These are phyloP conservation scores for Drosophila setosimentum DNA, from an alignment of 2,888 invertebrate genomes.

Conservation along the genomic window DNA sequence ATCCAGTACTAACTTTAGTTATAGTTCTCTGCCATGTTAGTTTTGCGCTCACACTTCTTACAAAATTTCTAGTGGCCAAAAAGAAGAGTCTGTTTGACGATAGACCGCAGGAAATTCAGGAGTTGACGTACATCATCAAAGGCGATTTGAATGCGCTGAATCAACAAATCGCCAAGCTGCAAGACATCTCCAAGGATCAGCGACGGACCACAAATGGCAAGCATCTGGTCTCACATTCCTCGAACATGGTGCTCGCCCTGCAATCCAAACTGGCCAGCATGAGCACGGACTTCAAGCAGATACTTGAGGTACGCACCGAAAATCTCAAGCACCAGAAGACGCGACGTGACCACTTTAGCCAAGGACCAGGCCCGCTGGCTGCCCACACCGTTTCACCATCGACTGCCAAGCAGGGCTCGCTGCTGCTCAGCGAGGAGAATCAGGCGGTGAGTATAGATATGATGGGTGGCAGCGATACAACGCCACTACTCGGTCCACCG, in stretches of 20 bases:
- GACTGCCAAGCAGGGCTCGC: conserved; percentile 85
- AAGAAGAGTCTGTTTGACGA: conserved; percentile 98
- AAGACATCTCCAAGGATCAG: conserved; percentile 92
- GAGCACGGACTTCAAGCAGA: conserved; percentile 99
- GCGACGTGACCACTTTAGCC: conserved; percentile 92
- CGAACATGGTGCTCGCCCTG: conserved; percentile 95
- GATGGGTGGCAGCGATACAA: conserved; percentile 88
- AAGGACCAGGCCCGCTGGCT: conserved; percentile 86
- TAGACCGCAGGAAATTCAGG: conserved; percentile 97
- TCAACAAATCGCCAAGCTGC: conserved; percentile 97
- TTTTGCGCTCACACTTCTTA: background rate
- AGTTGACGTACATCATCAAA: conserved; percentile 98
- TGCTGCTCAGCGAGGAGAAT: conserved; percentile 87
- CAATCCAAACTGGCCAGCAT: conserved; percentile 98
- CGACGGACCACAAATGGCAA: conserved; percentile 87
- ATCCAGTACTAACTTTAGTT: background rate
- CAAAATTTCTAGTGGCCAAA: conserved; percentile 92
- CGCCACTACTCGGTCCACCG: conserved; percentile 84
- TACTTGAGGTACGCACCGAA: conserved; percentile 98
- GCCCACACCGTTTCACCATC: conserved; percentile 87
- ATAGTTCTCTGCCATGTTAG: background rate
- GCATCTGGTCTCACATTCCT: conserved; percentile 96
- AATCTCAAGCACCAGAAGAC: conserved; percentile 98
- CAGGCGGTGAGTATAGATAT: conserved; percentile 95
- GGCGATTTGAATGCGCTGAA: conserved; percentile 97